phyloP scores from a whole-genome alignment of 1,140 invertebrate species.

The Andricus grossulariae region DNA sequence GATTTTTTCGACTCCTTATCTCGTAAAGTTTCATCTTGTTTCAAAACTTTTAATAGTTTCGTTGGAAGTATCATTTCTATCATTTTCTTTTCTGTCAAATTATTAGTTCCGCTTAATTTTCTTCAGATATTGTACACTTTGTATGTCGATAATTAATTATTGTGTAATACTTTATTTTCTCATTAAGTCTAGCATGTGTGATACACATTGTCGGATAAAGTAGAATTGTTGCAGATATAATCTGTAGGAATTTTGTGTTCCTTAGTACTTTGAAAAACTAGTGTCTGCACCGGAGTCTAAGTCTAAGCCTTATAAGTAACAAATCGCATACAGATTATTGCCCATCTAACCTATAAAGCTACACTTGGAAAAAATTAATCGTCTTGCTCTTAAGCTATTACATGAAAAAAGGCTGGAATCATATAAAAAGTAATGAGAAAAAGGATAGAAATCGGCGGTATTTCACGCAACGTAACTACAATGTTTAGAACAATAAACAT shows the following conservation, averaged over 20 bases:
- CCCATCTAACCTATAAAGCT: constrained; percentile 64
- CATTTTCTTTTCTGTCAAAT: neutral
- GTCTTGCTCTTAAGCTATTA: constrained; percentile 49
- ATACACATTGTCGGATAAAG: constrained; percentile 64
- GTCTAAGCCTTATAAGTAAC: constrained; percentile 59
- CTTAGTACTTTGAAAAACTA: constrained; percentile 52
- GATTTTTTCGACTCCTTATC: neutral
- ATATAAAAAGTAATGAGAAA: constrained; percentile 48
- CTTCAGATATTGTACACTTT: constrained; percentile 56
- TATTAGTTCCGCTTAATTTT: constrained; percentile 18
- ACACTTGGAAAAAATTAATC: constrained; percentile 60
- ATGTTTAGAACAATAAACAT: constrained; percentile 29
- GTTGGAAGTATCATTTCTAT: constrained; percentile 5
- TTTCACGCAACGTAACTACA: constrained; percentile 32
- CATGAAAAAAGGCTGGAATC: constrained; percentile 44
- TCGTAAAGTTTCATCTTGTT: neutral
- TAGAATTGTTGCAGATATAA: constrained; percentile 43
- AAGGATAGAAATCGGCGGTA: constrained; percentile 33
- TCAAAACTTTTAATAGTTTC: neutral
- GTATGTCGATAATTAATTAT: constrained; percentile 59
- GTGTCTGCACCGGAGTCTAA: constrained; percentile 49
- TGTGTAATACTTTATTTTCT: constrained; percentile 66
- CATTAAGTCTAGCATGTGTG: constrained; percentile 66
- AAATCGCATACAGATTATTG: constrained; percentile 59
- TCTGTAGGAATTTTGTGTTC: constrained; percentile 22